phyloP scores from a whole-genome alignment of 1,140 invertebrate genomes.

The Saccostrea echinata region DNA sequence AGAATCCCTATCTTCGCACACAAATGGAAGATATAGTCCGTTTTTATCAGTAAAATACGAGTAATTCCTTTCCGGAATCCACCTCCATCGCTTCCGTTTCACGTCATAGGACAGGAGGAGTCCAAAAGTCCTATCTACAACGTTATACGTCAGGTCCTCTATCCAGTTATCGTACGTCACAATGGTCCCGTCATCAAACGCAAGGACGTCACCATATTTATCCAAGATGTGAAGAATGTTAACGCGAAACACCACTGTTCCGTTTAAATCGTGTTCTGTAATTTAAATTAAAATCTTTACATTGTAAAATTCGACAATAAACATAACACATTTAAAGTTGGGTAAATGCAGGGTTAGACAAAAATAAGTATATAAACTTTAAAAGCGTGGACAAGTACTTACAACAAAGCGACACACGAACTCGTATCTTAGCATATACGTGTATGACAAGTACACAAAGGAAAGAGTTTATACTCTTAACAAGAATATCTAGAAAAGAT shows the following conservation, averaged over 20 bases:
- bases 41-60: neutral
- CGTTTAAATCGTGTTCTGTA: neutral
- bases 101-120: neutral
- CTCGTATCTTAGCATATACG: too few relatives aligned
- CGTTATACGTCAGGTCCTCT: neutral
- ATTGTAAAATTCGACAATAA: too few relatives aligned
- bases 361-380: too few relatives aligned
- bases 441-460: too few relatives aligned
- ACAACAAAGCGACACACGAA: too few relatives aligned
- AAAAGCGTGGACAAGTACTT: too few relatives aligned
- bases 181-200: neutral
- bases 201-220: neutral
- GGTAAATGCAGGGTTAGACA: too few relatives aligned
- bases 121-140: neutral
- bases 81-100: neutral
- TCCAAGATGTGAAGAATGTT: neutral
- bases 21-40: neutral
- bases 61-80: constrained; percentile 2
- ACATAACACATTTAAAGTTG: too few relatives aligned
- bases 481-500: too few relatives aligned
- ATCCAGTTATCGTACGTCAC: neutral
- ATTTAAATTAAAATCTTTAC: neutral
- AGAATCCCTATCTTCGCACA: constrained; percentile 18
- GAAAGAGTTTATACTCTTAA: too few relatives aligned
- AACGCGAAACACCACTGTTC: neutral